Conservation (phyloP, 2,113 vertebrate species). For the Pseudolaguvia tuberculata region DNA sequence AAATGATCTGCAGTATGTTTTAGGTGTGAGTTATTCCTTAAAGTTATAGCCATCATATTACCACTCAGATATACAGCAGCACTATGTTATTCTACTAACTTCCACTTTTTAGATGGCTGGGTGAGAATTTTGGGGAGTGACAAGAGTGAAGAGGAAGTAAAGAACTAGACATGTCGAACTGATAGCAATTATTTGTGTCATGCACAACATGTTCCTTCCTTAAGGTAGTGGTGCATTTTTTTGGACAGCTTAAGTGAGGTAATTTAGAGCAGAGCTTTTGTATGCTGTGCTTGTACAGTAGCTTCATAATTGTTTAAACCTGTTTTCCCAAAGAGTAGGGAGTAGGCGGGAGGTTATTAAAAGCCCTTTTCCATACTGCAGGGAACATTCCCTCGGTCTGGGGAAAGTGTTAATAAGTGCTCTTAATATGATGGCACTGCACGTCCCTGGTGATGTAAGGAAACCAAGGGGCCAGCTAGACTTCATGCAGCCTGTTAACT, state of each 20-base stretch:
- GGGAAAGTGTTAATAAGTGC: conserved; percentile 62
- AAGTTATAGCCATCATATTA: conserved; percentile 10
- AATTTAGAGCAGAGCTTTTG: conserved; percentile 55
- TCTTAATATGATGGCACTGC: conserved; percentile 50
- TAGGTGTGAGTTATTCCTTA: conserved; percentile 14
- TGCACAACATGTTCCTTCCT: conserved; percentile 50
- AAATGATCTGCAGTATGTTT: conserved; percentile 39
- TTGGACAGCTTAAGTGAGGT: conserved; percentile 47
- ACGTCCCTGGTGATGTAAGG: conserved; percentile 48
- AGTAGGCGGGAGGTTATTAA: conserved; percentile 52
- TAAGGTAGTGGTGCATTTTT: conserved; percentile 48
- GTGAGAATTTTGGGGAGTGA: background rate
- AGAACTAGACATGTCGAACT: conserved; percentile 27
- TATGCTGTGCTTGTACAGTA: conserved; percentile 54
- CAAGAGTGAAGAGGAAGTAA: conserved; percentile 8
- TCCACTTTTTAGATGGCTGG: background rate
- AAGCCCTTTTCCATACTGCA: conserved; percentile 61
- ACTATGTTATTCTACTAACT: background rate
- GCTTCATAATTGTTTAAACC: conserved; percentile 65
- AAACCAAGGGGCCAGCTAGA: conserved; percentile 18
- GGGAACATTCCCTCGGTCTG: conserved; percentile 59
- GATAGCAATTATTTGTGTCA: conserved; percentile 55
- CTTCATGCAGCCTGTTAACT: conserved; percentile 27
- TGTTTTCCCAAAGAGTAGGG: conserved; percentile 55
- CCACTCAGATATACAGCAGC: background rate